Evolutionary conservation across 2,888 invertebrate species (phyloP), one percentile per base, ranked within the genome.

Genomic region (Tridacna gigas): DNA sequence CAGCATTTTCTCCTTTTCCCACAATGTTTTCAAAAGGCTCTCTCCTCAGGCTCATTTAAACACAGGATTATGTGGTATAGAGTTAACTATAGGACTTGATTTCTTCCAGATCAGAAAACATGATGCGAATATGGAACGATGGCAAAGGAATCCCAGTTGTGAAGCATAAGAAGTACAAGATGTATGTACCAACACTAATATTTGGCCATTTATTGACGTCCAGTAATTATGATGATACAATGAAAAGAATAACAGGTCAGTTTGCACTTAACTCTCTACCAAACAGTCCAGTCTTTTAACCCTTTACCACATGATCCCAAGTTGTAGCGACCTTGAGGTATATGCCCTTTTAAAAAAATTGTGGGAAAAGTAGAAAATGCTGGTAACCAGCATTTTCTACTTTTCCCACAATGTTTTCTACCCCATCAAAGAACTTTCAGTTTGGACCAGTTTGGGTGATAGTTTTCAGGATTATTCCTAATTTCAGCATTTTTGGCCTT

Each of bases 141-240:
- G 67, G 67, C 45, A 37, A 45, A 45, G 67, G 67, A 67, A 67
- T 67, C 7, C 67, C 67, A 1, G 45, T 67, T n/a, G 18, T 67
- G 37, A 67, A 28, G 20, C 67, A 67, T 22, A 26, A 37, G 18
- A 45, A 67, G n/a, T 67, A 67, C 22, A 45, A 67, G 11, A 26
- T 67, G 20, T 67, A 67, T n/a, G 45, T 67, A 15, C 67, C 67
- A 0, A 67, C 67, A 18, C 47, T 67, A 13, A 45, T 67, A 18
- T 67, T 67, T 67, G 67, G 67, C 18, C 67, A 67, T 37, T 37
- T 67, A n/a, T 47, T 67, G 37, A 67, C 67, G n/a, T 67, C 67
- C 20, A 67, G 67, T 67, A 67, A 67, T 20, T 67, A 67, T 45
- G 45, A 67, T 22, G 45, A 67, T 67, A 67, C 15, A 5, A n/a